Evolutionary conservation across 2,113 vertebrate species (phyloP).

Genomic region (Malurus alboscapulatus): DNA sequence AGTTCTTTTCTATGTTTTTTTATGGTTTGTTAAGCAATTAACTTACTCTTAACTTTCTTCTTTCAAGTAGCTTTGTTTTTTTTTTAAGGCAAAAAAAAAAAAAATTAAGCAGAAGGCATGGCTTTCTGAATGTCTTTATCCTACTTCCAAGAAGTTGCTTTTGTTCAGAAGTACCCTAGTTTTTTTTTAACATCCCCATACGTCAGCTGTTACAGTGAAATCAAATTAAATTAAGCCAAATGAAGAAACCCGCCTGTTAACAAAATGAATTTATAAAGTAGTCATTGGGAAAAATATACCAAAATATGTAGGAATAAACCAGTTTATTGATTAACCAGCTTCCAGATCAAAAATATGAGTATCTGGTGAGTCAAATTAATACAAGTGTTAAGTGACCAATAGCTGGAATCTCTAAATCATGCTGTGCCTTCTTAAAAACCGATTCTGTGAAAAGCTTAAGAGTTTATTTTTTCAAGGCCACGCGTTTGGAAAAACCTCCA

Average conservation of each 20-base stretch:
- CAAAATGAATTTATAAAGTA: not conserved
- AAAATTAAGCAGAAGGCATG: not conserved
- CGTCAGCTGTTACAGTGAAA: conserved; percentile 11
- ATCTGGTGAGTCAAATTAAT: conserved; percentile 9
- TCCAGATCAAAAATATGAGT: conserved; percentile 1
- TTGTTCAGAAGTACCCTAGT: conserved; percentile 18
- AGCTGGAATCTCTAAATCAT: not conserved
- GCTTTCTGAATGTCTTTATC: conserved; percentile 1
- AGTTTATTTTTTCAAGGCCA: not conserved
- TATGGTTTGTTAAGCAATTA: conserved; percentile 62
- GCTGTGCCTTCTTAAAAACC: not conserved
- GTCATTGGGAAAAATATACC: not conserved
- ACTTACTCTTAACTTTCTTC: conserved; percentile 49
- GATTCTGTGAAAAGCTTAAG: not conserved
- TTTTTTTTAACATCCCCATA: conserved; percentile 46
- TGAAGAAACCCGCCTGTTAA: conserved; percentile 31
- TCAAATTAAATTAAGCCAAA: conserved; percentile 48
- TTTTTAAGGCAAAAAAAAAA: not conserved
- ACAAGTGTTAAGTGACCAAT: conserved; percentile 20
- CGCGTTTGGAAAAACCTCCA: not conserved
- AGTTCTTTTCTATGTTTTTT: conserved; percentile 19
- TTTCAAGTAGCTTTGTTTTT: conserved; percentile 57
- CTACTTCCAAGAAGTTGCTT: not conserved
- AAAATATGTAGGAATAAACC: not conserved
- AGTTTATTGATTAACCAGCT: conserved; percentile 30